Evolutionary conservation across 2,113 vertebrate genomes (phyloP), one percentile per base, ranked within the genome.

Genomic region (Menura novaehollandiae): DNA sequence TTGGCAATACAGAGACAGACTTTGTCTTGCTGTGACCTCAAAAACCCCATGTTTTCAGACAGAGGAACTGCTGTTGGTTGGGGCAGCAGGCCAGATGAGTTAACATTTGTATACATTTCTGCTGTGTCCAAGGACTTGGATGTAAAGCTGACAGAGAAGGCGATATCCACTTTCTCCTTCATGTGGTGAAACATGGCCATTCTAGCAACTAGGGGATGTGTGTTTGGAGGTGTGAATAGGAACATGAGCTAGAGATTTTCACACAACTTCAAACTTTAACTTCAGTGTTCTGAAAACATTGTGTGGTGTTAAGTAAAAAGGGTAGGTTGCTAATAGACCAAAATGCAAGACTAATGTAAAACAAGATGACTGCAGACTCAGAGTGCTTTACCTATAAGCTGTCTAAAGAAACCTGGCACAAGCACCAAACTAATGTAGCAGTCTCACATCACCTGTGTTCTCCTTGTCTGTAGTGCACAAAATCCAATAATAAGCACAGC

Each of bases 311-410:
- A 95, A 79, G 60, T 85, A 72, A 90, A 92, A 91, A 59, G 60
- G 79, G 85, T 89, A 66, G 76, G 58, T 83, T 0, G 0, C 71
- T 96, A 95, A 95, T 56, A 92, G 89, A 97, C 92, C 82, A 95
- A 95, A 97, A 97, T 58, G 60, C 33, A 95, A 87, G 66, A 85
- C 80, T 66, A 87, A 88, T 55, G 47, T 59, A 91, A 95, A 94
- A 76, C 35, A 77, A 83, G 63, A 68, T 4, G 58, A 66, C 26
- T 63, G 49, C 44, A 72, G 90, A 79, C 73, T 92, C 60, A 51
- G 82, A 92, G 74, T 89, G 64, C 81, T 97, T 27, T 84, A 43
- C 77, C 72, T 79, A 15, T 60, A 89, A 86, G 63, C 33, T 73
- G 22, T 52, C 66, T 43, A 37, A n/a, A 47, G 76, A 79, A 78